phyloP scores from a whole-genome alignment of 2,888 invertebrate genomes.

The Maniola hyperantus region DNA sequence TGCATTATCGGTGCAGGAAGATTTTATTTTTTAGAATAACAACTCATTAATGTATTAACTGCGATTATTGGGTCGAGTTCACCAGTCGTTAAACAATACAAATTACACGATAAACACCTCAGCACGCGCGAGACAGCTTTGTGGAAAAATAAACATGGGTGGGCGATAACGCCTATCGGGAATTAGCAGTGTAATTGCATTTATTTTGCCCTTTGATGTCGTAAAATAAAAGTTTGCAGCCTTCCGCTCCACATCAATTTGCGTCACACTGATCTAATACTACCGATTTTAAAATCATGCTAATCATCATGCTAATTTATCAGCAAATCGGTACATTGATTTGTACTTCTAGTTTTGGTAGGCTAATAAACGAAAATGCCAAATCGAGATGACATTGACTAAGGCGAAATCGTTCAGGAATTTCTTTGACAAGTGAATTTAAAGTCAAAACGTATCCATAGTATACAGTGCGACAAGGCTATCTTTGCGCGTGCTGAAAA shows the following conservation, averaged over 20 bases:
- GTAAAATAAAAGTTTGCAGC: not conserved
- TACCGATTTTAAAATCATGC: not conserved
- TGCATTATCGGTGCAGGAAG: slow-evolving; percentile 58
- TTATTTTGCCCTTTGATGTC: slow-evolving; percentile 27
- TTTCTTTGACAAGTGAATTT: not conserved
- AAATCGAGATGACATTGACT: not conserved
- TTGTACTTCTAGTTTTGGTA: slow-evolving; percentile 5
- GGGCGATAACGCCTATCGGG: slow-evolving; percentile 33
- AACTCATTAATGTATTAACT: no score
- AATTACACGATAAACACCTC: slow-evolving; percentile 53
- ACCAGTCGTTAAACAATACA: slow-evolving; percentile 51
- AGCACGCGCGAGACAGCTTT: slow-evolving; percentile 53
- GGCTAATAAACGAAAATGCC: not conserved
- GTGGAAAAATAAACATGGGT: slow-evolving; percentile 23
- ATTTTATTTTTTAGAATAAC: slow-evolving; percentile 50
- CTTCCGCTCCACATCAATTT: not conserved
- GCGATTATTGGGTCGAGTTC: slow-evolving; percentile 43
- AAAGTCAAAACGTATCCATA: not conserved
- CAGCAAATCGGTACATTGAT: no score
- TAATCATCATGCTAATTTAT: not conserved
- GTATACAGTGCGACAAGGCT: not conserved
- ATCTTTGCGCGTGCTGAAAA: no score
- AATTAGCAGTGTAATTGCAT: slow-evolving; percentile 19
- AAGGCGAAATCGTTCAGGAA: not conserved
- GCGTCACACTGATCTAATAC: not conserved